Base-by-base conservation (phyloP, 2,797 vertebrate species). In the Synaphobranchus kaupii region DNA sequence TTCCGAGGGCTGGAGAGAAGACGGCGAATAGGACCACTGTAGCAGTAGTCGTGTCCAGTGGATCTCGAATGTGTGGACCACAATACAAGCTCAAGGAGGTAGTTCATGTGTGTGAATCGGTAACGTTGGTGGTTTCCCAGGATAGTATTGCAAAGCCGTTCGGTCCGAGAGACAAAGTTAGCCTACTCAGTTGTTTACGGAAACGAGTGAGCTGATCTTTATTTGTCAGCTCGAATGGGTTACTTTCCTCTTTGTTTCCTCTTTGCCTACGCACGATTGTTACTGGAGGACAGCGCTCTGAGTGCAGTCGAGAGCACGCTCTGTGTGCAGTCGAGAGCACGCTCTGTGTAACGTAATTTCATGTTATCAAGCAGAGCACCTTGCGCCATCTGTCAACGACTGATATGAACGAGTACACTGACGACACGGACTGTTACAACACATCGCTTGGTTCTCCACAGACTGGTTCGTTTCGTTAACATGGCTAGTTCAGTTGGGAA, bases 401-500 rank as follows among this genome's bases (percentile, higher is more conserved):
- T 76, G 66, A 34, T 34, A 85, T 8, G 48, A 85, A 2, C n/a
- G 54, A 47, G 48, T 17, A 73, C 25, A 22, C 47, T 3, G 34
- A 66, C n/a, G 84, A 48, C 56, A 17, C 83, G 22, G 34, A 25
- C 39, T 13, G 56, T 84, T 66, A 68, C 10, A 39, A 20, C 13
- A n/a, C 50, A 8, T 44, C 84, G 3, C 78, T 85, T 0, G 83
- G 86, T n/a, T 87, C 58, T 10, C 87, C 88, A 73, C 31, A 82
- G 28, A 86, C 89, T 78, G 83, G 85, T 89, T 39, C 89, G 78
- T 81, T 73, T 90, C n/a, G 31, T 34, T 1, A 10, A 56, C 17
- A 88, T 88, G 86, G 87, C 86, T 66, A 66, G 22, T 90, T 76
- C 88, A 0, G 7, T 88, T 56, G 92, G 92, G 94, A 89, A 85